phyloP scores from a whole-genome alignment of 2,797 vertebrate species.

The Manis pentadactyla region DNA sequence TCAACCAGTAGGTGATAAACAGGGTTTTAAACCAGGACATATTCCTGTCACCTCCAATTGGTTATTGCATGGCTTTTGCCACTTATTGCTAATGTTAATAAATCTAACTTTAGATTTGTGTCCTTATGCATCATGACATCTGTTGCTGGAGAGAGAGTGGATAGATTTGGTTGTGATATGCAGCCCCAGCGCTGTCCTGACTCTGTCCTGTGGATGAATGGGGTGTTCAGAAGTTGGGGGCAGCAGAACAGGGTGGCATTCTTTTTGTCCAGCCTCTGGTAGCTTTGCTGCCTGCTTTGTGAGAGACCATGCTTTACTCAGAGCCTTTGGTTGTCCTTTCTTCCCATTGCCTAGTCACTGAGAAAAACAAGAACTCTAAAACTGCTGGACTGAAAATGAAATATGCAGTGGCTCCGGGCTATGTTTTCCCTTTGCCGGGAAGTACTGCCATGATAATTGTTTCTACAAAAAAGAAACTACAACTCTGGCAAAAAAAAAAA shows the following conservation, averaged over 20 bases:
- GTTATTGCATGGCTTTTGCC: background rate
- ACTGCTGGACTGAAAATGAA: constrained; percentile 89
- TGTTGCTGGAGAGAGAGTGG: background rate
- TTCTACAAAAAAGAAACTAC: constrained; percentile 87
- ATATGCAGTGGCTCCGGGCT: constrained; percentile 86
- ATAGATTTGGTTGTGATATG: background rate
- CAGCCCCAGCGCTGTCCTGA: background rate
- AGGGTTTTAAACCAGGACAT: background rate
- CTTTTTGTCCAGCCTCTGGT: constrained; percentile 35
- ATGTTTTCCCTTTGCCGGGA: constrained; percentile 84
- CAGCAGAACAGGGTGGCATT: rapidly evolving
- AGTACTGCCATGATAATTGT: constrained; percentile 85
- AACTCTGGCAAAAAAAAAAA: constrained; percentile 82
- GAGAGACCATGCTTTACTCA: background rate
- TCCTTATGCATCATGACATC: background rate
- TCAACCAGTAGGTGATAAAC: background rate
- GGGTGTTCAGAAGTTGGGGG: background rate
- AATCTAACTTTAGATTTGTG: background rate
- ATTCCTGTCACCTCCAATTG: background rate
- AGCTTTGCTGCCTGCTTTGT: constrained; percentile 59
- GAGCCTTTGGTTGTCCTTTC: constrained; percentile 62
- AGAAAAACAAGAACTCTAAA: constrained; percentile 86
- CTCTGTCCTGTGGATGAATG: background rate
- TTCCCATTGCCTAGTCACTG: constrained; percentile 75
- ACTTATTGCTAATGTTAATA: background rate